Conservation (phyloP, 1,140 invertebrate species). For the Lordiphosa clarofinis region DNA sequence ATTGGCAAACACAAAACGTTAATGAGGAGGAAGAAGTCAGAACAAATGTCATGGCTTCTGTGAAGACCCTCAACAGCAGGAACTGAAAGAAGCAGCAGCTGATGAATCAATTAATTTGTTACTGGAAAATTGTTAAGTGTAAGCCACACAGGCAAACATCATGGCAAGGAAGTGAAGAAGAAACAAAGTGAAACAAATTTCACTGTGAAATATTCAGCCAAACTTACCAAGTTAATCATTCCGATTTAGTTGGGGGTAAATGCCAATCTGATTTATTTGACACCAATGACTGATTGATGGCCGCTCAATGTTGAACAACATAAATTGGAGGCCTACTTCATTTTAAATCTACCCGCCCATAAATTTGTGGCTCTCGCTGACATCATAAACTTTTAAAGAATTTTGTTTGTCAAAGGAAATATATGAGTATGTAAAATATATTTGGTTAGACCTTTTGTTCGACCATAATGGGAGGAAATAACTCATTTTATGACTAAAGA, state of each 20-base stretch:
- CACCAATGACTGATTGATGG: too few species aligned
- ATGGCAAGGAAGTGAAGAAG: too few species aligned
- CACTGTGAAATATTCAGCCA: too few species aligned
- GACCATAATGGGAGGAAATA: conserved; percentile 6
- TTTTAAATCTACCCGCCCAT: too few species aligned
- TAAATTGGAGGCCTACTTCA: too few species aligned
- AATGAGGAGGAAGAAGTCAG: conserved; percentile 13
- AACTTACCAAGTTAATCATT: too few species aligned
- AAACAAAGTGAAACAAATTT: too few species aligned
- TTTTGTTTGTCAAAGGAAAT: conserved; percentile 7
- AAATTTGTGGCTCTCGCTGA: not conserved
- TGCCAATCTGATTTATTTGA: too few species aligned
- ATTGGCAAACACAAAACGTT: conserved; percentile 27
- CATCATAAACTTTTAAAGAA: conserved; percentile 8
- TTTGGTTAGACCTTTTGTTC: conserved; percentile 3
- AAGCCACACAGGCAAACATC: conserved; percentile 2
- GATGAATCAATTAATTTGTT: conserved; percentile 19
- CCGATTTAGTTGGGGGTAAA: too few species aligned
- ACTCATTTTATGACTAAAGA: conserved; percentile 14
- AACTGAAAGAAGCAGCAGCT: conserved; percentile 2
- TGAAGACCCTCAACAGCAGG: conserved; percentile 6
- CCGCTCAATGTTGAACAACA: too few species aligned
- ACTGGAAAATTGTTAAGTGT: conserved; percentile 11
- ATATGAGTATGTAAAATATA: conserved; percentile 3
- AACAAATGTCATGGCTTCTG: conserved; percentile 2